Conservation (phyloP, 2,888 invertebrate genomes). For the Epicampocera succincta region DNA sequence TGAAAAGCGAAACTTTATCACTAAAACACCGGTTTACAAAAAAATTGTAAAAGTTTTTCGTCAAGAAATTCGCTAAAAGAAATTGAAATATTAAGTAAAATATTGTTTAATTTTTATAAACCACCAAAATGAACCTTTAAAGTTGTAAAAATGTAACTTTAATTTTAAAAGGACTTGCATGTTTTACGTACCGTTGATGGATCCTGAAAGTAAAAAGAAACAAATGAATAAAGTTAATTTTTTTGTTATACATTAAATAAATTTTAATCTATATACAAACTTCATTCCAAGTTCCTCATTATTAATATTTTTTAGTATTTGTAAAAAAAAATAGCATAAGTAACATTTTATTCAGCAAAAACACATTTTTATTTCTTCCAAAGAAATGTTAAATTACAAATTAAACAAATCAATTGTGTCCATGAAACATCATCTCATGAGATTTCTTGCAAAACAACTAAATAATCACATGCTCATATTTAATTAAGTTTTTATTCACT, state of each 20-base stretch:
- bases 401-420: constrained; percentile 53
- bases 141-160: too few relatives aligned
- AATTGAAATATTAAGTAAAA: too few relatives aligned
- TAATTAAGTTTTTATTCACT: constrained; percentile 57
- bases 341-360: not conserved
- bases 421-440: constrained; percentile 55
- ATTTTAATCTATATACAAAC: too few relatives aligned
- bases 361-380: constrained; percentile 13
- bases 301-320: too few relatives aligned
- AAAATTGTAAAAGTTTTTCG: too few relatives aligned
- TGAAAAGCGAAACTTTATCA: too few relatives aligned
- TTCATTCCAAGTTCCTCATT: too few relatives aligned
- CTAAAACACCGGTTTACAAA: too few relatives aligned
- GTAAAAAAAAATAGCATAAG: not conserved
- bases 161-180: too few relatives aligned
- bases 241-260: not conserved
- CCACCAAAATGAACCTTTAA: too few relatives aligned
- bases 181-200: constrained; percentile 80
- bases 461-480: constrained; percentile 64
- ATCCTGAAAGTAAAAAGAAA: constrained; percentile 78
- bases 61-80: too few relatives aligned
- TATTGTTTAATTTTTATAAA: too few relatives aligned
- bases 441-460: constrained; percentile 66
- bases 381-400: constrained; percentile 52
- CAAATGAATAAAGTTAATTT: constrained; percentile 5